phyloP scores from a whole-genome alignment of 2,888 invertebrate species.

The Chymomyza amoena region DNA sequence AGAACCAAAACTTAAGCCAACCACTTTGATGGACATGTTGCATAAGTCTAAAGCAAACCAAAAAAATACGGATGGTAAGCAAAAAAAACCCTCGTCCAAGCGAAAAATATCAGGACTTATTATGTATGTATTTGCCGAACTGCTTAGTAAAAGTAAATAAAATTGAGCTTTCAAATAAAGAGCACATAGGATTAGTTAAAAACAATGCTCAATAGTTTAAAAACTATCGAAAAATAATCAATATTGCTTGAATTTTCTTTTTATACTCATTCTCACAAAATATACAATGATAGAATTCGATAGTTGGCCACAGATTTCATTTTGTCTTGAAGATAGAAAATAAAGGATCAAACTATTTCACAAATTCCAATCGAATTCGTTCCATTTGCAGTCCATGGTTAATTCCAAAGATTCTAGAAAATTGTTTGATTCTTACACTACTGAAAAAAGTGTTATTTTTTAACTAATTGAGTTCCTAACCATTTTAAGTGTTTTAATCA shows the following conservation, averaged over 20 bases:
- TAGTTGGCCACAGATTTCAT: too few relatives aligned
- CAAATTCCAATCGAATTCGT: too few relatives aligned
- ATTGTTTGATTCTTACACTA: background rate
- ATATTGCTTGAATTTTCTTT: too few relatives aligned
- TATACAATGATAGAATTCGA: too few relatives aligned
- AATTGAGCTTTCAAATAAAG: slow-evolving; percentile 79
- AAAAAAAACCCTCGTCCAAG: background rate
- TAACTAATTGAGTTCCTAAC: background rate
- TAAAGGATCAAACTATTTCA: too few relatives aligned
- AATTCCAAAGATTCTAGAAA: too few relatives aligned
- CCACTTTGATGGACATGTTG: slow-evolving; percentile 63
- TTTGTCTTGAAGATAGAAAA: too few relatives aligned
- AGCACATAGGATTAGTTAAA: slow-evolving; percentile 31
- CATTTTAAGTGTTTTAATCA: background rate
- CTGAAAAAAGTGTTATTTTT: background rate
- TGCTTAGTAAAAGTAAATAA: slow-evolving; percentile 82
- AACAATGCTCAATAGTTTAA: background rate
- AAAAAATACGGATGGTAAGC: slow-evolving; percentile 10
- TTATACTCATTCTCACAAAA: too few relatives aligned
- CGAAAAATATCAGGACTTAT: background rate
- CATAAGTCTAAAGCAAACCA: slow-evolving; percentile 54
- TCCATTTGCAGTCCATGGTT: too few relatives aligned
- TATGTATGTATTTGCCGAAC: slow-evolving; percentile 79
- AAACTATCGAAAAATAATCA: background rate
- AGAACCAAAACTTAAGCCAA: slow-evolving; percentile 9